Conservation (phyloP, 2,797 vertebrate species). For the Helostoma temminkii region DNA sequence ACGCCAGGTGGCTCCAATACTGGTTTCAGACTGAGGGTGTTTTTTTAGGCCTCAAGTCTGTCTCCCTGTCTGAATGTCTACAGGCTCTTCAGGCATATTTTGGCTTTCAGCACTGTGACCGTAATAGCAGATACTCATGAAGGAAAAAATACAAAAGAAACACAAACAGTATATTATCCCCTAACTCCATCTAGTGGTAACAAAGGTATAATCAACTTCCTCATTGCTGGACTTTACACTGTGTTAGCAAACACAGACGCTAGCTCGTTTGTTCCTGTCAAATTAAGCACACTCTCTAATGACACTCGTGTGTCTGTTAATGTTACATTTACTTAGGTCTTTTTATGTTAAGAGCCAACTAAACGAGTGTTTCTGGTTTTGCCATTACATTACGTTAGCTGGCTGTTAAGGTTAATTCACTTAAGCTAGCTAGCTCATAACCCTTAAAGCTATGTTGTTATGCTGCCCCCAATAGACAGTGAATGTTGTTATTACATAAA, state of each 20-base stretch:
- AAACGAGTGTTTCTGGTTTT: neutral
- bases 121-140: conserved; percentile 11
- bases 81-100: conserved; percentile 60
- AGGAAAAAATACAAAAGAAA: neutral
- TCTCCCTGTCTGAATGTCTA: conserved; percentile 51
- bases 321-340: rapidly evolving
- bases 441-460: conserved; percentile 3
- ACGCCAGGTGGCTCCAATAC: conserved; percentile 80
- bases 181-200: conserved; percentile 72
- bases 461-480: neutral
- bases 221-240: neutral
- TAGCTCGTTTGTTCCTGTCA: conserved; percentile 3
- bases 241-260: conserved; percentile 35
- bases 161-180: conserved; percentile 19
- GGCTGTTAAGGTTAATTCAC: neutral
- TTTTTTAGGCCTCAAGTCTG: conserved; percentile 79
- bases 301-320: neutral
- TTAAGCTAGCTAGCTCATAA: conserved; percentile 19
- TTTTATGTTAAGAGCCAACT: rapidly evolving
- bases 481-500: neutral
- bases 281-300: neutral
- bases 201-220: neutral
- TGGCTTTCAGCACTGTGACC: conserved; percentile 38
- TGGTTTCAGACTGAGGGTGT: conserved; percentile 79
- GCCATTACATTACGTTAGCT: no score